These are phyloP conservation scores for Oceanodroma leucorhoa DNA, from an alignment of 2,797 vertebrate genomes.

Conservation along the genomic window DNA sequence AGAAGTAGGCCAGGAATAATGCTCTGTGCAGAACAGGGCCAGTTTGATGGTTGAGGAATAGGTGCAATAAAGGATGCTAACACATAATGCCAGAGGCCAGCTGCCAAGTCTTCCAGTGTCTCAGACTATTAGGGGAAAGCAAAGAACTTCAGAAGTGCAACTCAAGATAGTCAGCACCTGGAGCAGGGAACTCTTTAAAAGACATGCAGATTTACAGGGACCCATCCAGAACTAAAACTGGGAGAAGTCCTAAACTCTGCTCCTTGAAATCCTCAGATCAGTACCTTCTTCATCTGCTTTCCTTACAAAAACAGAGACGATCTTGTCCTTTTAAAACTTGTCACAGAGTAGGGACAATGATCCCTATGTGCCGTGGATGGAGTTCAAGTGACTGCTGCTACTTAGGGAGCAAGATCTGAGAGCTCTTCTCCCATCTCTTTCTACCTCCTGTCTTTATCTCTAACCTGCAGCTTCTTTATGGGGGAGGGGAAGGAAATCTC, in stretches of 20 bases:
- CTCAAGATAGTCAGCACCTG: not conserved
- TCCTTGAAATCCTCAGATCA: not conserved
- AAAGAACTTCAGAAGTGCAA: not conserved
- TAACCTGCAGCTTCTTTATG: not conserved
- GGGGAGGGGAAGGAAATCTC: not conserved
- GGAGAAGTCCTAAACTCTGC: not conserved
- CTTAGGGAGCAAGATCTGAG: not conserved
- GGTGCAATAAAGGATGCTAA: not conserved
- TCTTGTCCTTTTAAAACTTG: not conserved
- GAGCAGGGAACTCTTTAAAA: not conserved
- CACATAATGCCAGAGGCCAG: not conserved
- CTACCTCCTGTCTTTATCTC: not conserved
- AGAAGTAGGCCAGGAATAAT: not conserved
- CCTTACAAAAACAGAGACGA: fast-evolving
- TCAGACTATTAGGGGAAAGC: not conserved
- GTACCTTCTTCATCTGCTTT: fast-evolving
- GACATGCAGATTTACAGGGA: not conserved
- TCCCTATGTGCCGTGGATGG: fast-evolving
- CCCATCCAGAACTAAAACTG: not conserved
- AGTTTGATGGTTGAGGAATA: not conserved
- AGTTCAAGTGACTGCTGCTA: fast-evolving
- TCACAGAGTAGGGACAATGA: fast-evolving
- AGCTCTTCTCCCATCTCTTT: not conserved
- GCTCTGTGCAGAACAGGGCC: not conserved
- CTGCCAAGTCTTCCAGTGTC: not conserved